phyloP scores from a whole-genome alignment of 2,113 vertebrate genomes.

The Megaceryle maxima region DNA sequence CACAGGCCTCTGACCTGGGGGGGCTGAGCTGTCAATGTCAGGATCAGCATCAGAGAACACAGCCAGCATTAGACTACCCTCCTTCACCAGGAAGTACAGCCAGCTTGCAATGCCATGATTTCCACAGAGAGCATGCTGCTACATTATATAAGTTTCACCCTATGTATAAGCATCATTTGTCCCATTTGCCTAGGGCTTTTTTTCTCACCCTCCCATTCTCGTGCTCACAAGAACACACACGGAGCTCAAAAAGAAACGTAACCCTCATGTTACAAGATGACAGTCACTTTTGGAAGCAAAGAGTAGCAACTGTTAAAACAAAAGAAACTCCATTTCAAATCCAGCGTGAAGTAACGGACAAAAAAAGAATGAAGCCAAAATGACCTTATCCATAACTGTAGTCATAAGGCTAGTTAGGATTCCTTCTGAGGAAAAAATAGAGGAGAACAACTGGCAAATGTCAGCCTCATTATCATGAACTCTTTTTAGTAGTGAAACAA shows the following conservation, averaged over 20 bases:
- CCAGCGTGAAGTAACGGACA: background rate
- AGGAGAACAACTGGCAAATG: conserved; percentile 66
- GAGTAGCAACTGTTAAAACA: conserved; percentile 63
- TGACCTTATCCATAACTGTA: conserved; percentile 35
- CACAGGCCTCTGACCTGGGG: background rate
- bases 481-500: conserved; percentile 37
- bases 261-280: background rate
- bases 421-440: conserved; percentile 67
- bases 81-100: background rate
- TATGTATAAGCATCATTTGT: background rate
- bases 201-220: background rate
- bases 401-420: conserved; percentile 43
- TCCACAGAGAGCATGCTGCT: accelerated
- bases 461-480: conserved; percentile 50
- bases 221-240: background rate
- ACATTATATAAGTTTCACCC: background rate
- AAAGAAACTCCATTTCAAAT: conserved; percentile 30
- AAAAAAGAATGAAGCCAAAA: conserved; percentile 16
- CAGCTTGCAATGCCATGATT: background rate
- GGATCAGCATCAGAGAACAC: background rate
- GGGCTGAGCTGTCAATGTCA: background rate
- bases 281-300: background rate
- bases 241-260: background rate
- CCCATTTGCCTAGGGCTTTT: background rate
- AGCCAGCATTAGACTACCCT: too few relatives aligned